Evolutionary conservation across 35 echinoderm and acorn worm species (phyloP).

Genomic region (Holothuria glaberrima): DNA sequence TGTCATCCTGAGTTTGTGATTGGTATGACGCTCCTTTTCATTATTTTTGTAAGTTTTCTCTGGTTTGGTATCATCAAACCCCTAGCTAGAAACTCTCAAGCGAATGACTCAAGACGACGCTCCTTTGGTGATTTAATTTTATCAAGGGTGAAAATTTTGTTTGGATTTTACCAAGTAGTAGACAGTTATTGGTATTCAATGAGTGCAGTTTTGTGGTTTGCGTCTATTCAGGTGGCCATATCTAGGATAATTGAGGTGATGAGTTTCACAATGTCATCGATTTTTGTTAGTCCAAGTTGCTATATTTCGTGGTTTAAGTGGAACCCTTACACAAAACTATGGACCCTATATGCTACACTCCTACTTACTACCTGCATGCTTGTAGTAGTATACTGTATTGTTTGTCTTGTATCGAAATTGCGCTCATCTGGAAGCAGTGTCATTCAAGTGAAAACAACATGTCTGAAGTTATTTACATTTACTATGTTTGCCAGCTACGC

Average conservation of each 20-base stretch:
- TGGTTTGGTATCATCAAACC: no score
- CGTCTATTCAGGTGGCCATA: neutral
- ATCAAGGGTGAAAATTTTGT: constrained; percentile 38
- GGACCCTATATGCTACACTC: no score
- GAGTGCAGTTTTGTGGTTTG: neutral
- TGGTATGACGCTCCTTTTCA: no score
- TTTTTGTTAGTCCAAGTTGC: constrained; percentile 48
- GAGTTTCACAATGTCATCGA: neutral
- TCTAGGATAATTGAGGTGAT: neutral
- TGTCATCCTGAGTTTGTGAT: neutral
- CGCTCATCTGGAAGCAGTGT: no score
- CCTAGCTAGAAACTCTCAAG: neutral
- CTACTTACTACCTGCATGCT: no score
- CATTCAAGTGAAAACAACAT: no score
- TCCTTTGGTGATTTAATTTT: neutral
- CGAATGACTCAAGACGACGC: neutral
- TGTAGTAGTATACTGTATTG: no score
- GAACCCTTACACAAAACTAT: no score
- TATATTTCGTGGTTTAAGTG: neutral
- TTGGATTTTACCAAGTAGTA: constrained; percentile 48
- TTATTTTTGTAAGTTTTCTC: no score
- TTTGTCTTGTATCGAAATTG: no score
- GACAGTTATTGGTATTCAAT: constrained; percentile 6
- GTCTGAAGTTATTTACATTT: no score
- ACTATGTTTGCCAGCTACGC: no score